A percentile compares a stretch with the other conserved stretches of the same genome.
phyloP scores from a whole-genome alignment of 2,888 invertebrate genomes.

The Atethmia centrago region DNA sequence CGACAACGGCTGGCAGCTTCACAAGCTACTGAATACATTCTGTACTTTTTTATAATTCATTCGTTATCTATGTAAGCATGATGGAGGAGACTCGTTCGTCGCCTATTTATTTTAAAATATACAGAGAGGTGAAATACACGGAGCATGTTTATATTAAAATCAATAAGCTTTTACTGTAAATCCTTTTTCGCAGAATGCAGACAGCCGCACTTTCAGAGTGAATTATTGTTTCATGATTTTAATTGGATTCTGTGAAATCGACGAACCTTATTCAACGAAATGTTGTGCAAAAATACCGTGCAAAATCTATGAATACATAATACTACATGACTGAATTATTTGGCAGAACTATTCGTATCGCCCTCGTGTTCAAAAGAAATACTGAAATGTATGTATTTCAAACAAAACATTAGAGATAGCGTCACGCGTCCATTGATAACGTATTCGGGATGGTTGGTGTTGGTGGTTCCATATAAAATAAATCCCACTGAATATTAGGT shows the following conservation, averaged over 20 bases:
- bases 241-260: conserved; percentile 23
- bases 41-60: conserved; percentile 34
- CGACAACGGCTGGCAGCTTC: conserved; percentile 47
- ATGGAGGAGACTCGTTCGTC: conserved; percentile 14
- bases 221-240: conserved; percentile 23
- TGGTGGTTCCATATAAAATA: conserved; percentile 34
- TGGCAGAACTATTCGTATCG: conserved; percentile 2
- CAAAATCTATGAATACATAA: conserved; percentile 4
- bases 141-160: conserved; percentile 18
- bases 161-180: conserved; percentile 26
- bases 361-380: not conserved
- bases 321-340: conserved; percentile 5
- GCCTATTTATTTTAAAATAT: not conserved
- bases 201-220: conserved; percentile 10
- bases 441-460: conserved; percentile 20
- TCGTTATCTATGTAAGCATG: conserved; percentile 15
- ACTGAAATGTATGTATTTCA: not conserved
- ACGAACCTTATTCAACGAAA: not conserved
- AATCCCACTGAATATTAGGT: conserved; percentile 47
- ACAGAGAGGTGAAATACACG: not conserved
- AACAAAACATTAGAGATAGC: conserved; percentile 16
- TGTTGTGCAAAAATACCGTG: conserved; percentile 14
- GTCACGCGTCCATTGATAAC: conserved; percentile 32
- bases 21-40: conserved; percentile 48
- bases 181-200: conserved; percentile 20